Evolutionary conservation across 1,140 invertebrate genomes (phyloP).

Genomic region (Acromyrmex echinatior): DNA sequence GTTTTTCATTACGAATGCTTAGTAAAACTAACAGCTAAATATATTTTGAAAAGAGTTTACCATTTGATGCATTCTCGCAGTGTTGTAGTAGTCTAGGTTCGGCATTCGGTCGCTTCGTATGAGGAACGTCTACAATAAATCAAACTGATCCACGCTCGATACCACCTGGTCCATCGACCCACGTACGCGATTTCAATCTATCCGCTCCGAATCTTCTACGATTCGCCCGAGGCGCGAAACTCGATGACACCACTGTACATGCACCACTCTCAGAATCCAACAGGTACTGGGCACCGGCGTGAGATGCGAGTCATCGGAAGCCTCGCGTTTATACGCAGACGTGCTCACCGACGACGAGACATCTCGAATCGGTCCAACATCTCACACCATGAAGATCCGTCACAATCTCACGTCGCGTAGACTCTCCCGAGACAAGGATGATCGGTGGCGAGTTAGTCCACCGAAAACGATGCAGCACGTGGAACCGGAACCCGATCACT

Average conservation of each 20-base stretch:
- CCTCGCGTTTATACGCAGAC: background rate
- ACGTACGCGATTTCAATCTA: conserved; percentile 20
- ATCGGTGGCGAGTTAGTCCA: background rate
- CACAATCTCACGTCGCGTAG: conserved; percentile 6
- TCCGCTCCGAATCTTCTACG: conserved; percentile 18
- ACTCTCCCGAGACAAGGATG: background rate
- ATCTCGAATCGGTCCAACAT: background rate
- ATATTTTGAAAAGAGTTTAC: conserved; percentile 84
- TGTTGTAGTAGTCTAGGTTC: conserved; percentile 86
- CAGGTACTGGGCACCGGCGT: conserved; percentile 5
- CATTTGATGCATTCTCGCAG: conserved; percentile 87
- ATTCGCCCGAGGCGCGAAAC: conserved; percentile 38
- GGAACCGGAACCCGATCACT: conserved; percentile 31
- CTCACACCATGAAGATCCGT: conserved; percentile 22
- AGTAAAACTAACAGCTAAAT: conserved; percentile 14
- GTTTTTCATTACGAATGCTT: background rate
- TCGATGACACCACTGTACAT: conserved; percentile 60
- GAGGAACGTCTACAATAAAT: conserved; percentile 38
- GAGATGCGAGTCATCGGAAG: conserved; percentile 19
- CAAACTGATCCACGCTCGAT: conserved; percentile 21
- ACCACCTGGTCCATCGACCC: conserved; percentile 11
- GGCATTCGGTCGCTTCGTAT: conserved; percentile 80
- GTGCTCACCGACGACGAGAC: conserved; percentile 7
- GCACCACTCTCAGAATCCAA: conserved; percentile 58
- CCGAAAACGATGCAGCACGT: conserved; percentile 26